phyloP scores from a whole-genome alignment of 2,797 vertebrate genomes.

The Melanotaenia parkinsoni region DNA sequence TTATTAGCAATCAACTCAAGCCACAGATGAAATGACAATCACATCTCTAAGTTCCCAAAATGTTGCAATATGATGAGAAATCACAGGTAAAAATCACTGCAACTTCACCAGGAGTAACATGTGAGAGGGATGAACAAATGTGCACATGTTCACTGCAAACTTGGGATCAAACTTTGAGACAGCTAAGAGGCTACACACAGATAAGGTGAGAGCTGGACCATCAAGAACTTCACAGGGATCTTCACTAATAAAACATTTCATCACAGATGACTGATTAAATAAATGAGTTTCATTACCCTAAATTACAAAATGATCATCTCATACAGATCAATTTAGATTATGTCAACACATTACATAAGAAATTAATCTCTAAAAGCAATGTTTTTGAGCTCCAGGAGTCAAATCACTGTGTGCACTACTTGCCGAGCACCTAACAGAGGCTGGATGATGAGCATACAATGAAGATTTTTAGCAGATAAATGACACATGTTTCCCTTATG shows the following conservation, averaged over 20 bases:
- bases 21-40: background rate
- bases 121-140: background rate
- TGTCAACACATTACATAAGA: background rate
- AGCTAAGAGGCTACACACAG: conserved; percentile 4
- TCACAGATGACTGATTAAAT: background rate
- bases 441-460: background rate
- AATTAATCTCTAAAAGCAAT: background rate
- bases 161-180: conserved; percentile 35
- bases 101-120: background rate
- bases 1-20: conserved; percentile 48
- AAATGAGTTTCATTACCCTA: background rate
- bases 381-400: background rate
- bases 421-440: background rate
- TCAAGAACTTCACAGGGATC: background rate
- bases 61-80: background rate
- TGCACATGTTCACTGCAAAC: conserved; percentile 32
- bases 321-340: background rate
- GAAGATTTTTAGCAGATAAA: background rate
- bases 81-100: background rate
- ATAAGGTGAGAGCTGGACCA: conserved; percentile 7
- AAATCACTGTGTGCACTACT: background rate
- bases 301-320: background rate
- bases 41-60: conserved; percentile 5
- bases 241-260: conserved; percentile 2
- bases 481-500: background rate